phyloP scores from a whole-genome alignment of 2,888 invertebrate species.

The Polyploca ridens region DNA sequence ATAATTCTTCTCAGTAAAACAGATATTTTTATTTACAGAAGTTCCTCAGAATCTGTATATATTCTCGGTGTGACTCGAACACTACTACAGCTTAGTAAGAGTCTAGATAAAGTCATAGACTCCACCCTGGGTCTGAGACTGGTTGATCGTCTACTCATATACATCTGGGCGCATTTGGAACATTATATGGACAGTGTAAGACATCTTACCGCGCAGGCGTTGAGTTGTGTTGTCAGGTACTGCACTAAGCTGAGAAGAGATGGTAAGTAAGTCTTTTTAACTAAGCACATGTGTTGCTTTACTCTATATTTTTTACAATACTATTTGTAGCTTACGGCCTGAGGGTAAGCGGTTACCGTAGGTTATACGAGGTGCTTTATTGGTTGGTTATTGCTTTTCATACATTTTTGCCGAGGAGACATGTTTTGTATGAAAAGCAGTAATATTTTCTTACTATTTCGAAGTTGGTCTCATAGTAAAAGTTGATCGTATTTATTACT shows the following conservation, averaged over 20 bases:
- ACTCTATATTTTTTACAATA: too few relatives aligned
- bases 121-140: slow-evolving; percentile 31
- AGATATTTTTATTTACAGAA: slow-evolving; percentile 45
- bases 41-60: slow-evolving; percentile 60
- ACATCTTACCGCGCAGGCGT: slow-evolving; percentile 82
- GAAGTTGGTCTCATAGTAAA: too few relatives aligned
- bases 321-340: too few relatives aligned
- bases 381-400: too few relatives aligned
- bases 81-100: slow-evolving; percentile 57
- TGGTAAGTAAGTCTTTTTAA: slow-evolving; percentile 47
- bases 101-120: slow-evolving; percentile 29
- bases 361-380: too few relatives aligned
- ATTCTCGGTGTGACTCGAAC: slow-evolving; percentile 63
- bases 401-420: too few relatives aligned
- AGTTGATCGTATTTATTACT: too few relatives aligned
- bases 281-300: too few relatives aligned
- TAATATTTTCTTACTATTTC: too few relatives aligned
- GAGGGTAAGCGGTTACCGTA: too few relatives aligned
- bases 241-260: slow-evolving; percentile 47
- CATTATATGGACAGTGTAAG: slow-evolving; percentile 87
- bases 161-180: slow-evolving; percentile 85
- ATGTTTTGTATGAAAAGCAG: too few relatives aligned
- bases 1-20: too few relatives aligned
- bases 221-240: slow-evolving; percentile 54
- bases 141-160: slow-evolving; percentile 52